Base-by-base conservation (phyloP, 2,797 vertebrate species). In the Agapornis canus region DNA sequence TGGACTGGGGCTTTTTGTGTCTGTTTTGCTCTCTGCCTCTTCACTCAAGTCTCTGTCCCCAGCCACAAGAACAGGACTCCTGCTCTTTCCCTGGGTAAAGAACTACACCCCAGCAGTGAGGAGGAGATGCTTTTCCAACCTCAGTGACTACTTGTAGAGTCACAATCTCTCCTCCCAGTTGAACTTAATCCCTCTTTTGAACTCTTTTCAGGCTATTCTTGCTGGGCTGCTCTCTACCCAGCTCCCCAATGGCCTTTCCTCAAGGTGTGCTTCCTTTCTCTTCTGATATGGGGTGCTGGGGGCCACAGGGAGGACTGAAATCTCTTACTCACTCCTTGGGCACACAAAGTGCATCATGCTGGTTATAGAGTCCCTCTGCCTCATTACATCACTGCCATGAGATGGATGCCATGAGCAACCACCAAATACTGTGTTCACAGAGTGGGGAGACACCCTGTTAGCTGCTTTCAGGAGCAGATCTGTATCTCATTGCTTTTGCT, bases 71-170 rank as follows among this genome's bases (percentile, higher is more conserved):
- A 11, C 37, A 40, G 23, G 27, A 3, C n/a, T 80, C 20, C 29
- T 66, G 13, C 7, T 60, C n/a, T 29, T 66, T 75, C 54, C 32
- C 22, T 10, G 2, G 59, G 6, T 56, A 21, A 48, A 51, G 47
- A 16, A 42, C 20, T 12, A n/a, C 29, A 20, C 25, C 13, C 7
- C 37, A 51, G 7, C 0, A 0, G 1, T 31, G n/a, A 79, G 57
- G 37, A 40, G 39, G 37, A 85, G 13, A 49, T 68, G 45, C 35
- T 48, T 59, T 70, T 73, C 57, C 48, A 81, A 25, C 37, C 45
- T 18, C 32, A 14, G 20, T 59, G 40, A 54, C 72, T 92, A 21
- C 54, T 79, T 2, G 0, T 2, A 47, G 64, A 75, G 45, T 69
- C 70, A 47, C 3, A 5, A 6, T 22, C 42, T 82, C 29, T 82